Conservation (phyloP, 1,140 invertebrate species). For the Hesperophylax magnus region DNA sequence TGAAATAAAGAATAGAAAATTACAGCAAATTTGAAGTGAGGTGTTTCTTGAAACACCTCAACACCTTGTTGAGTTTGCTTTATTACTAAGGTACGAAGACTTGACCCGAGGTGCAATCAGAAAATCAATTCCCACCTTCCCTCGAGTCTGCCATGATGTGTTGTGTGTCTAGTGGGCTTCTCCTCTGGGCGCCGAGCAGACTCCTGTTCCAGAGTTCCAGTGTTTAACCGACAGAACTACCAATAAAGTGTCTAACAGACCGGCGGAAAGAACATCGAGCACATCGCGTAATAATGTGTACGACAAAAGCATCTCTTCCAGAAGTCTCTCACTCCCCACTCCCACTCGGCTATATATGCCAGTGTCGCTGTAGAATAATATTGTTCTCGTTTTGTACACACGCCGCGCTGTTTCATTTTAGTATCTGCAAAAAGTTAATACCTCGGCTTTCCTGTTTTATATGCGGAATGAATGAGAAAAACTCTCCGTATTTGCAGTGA, state of each 20-base stretch:
- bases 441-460: slow-evolving; percentile 52
- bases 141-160: neutral
- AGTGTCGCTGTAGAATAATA: slow-evolving; percentile 7
- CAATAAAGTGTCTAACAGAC: too few species aligned
- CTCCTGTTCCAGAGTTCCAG: too few species aligned
- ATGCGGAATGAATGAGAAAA: slow-evolving; percentile 52
- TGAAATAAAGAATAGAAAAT: too few species aligned
- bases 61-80: too few species aligned
- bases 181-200: too few species aligned
- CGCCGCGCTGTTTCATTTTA: slow-evolving; percentile 47
- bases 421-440: slow-evolving; percentile 56
- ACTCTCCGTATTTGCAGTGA: slow-evolving; percentile 47
- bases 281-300: neutral
- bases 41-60: too few species aligned
- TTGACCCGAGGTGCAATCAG: neutral
- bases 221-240: too few species aligned
- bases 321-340: neutral
- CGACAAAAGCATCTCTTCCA: slow-evolving; percentile 20
- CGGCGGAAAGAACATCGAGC: too few species aligned
- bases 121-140: neutral
- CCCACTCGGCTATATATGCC: neutral
- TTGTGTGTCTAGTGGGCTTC: neutral
- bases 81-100: neutral
- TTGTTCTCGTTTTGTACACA: slow-evolving; percentile 12
- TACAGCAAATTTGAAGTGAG: too few species aligned